phyloP scores from a whole-genome alignment of 2,888 invertebrate species.

The Atherix ibis region DNA sequence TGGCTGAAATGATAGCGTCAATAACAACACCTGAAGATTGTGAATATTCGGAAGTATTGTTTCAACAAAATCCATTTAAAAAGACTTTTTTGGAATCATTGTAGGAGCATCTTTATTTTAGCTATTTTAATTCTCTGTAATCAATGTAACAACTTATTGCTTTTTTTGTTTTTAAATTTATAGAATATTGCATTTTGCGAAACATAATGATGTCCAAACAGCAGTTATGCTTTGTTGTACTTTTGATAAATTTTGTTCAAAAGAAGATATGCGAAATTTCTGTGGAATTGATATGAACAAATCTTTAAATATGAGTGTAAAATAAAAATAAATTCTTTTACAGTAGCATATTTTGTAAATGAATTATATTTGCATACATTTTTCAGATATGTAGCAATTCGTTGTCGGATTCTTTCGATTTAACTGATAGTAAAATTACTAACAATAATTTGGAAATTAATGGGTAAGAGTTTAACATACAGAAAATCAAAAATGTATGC shows the following conservation, averaged over 20 bases:
- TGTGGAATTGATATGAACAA: too few species aligned
- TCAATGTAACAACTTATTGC: constrained; percentile 3
- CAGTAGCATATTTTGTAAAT: too few species aligned
- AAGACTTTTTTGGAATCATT: constrained; percentile 68
- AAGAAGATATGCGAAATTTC: neutral
- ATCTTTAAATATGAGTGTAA: neutral
- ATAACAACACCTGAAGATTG: constrained; percentile 34
- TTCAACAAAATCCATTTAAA: constrained; percentile 74
- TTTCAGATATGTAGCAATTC: constrained; percentile 70
- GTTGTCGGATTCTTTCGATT: constrained; percentile 72
- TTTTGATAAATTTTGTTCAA: constrained; percentile 45
- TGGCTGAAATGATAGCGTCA: constrained; percentile 56
- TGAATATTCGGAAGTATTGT: constrained; percentile 33
- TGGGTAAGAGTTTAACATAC: constrained; percentile 2
- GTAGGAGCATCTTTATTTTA: constrained; percentile 38
- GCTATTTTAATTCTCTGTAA: neutral
- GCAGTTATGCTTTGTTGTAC: constrained; percentile 86
- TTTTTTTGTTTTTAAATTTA: constrained; percentile 12
- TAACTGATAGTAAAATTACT: constrained; percentile 28
- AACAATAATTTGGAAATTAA: constrained; percentile 8
- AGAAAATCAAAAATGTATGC: constrained; percentile 12
- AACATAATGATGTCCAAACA: constrained; percentile 75
- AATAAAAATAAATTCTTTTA: neutral
- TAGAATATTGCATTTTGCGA: constrained; percentile 68
- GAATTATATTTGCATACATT: too few species aligned